phyloP scores from a whole-genome alignment of 2,888 invertebrate genomes.

The Pyrocoelia pectoralis region DNA sequence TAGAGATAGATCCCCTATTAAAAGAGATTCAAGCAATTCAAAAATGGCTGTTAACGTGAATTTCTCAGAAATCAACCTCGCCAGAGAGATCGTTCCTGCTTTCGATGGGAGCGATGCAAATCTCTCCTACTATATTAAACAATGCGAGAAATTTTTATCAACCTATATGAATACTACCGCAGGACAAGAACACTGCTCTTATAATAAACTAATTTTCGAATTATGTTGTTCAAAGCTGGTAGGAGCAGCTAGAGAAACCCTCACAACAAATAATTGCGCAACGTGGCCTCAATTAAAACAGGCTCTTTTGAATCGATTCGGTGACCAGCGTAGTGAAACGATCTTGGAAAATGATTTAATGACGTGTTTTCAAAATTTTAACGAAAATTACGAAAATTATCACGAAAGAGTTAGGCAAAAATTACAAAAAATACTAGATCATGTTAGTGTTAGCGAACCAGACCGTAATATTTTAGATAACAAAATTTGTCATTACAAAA shows the following conservation, averaged over 20 bases:
- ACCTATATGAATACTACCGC: background rate
- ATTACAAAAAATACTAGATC: slow-evolving; percentile 36
- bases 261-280: background rate
- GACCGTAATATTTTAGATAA: slow-evolving; percentile 7
- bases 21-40: background rate
- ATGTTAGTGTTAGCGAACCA: slow-evolving; percentile 22
- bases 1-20: background rate
- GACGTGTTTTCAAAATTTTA: slow-evolving; percentile 2
- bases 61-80: slow-evolving; percentile 3
- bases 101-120: background rate
- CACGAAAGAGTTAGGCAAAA: slow-evolving; percentile 36
- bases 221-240: slow-evolving; percentile 10
- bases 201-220: slow-evolving; percentile 12
- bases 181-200: background rate
- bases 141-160: slow-evolving; percentile 8
- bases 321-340: slow-evolving; percentile 13
- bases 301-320: slow-evolving; percentile 5
- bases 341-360: slow-evolving; percentile 10
- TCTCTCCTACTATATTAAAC: slow-evolving; percentile 5
- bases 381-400: slow-evolving; percentile 13
- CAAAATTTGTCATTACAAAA: background rate
- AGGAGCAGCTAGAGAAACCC: background rate
- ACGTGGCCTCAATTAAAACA: slow-evolving; percentile 3
- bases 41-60: background rate
- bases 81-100: background rate